These are phyloP conservation scores for Lutjanus argentimaculatus DNA, from an alignment of 2,797 vertebrate species.

Conservation along the genomic window DNA sequence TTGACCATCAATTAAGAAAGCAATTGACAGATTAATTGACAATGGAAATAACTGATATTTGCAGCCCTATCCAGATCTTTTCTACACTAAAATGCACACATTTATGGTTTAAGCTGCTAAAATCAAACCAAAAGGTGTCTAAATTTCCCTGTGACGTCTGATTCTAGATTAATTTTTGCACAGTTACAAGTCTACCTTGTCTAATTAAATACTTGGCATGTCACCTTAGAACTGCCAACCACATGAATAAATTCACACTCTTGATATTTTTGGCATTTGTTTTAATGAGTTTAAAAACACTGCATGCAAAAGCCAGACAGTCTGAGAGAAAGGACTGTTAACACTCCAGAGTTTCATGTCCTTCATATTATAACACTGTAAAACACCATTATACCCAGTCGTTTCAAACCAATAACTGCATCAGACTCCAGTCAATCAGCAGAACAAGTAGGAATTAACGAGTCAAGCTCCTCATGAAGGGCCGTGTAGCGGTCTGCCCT, in stretches of 20 bases:
- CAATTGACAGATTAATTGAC: too few relatives aligned
- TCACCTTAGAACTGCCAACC: constrained; percentile 2
- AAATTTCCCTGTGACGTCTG: neutral
- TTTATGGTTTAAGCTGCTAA: neutral
- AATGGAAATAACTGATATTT: too few relatives aligned
- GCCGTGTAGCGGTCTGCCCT: constrained; percentile 30
- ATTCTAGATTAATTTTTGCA: neutral
- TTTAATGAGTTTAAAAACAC: constrained; percentile 84
- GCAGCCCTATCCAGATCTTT: constrained; percentile 6
- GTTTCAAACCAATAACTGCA: constrained; percentile 36
- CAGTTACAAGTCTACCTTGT: neutral
- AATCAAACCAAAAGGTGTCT: neutral
- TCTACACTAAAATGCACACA: constrained; percentile 8
- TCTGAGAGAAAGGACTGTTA: constrained; percentile 71
- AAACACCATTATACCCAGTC: constrained; percentile 41
- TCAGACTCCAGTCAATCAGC: constrained; percentile 31
- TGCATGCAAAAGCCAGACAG: constrained; percentile 83
- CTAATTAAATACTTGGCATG: constrained; percentile 12
- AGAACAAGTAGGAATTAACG: constrained; percentile 33
- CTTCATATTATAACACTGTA: constrained; percentile 46
- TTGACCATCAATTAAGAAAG: too few relatives aligned
- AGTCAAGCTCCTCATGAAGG: constrained; percentile 43
- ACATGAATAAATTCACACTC: constrained; percentile 48
- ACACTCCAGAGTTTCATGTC: constrained; percentile 50
- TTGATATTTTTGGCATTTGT: constrained; percentile 66